phyloP scores from a whole-genome alignment of 2,888 invertebrate species.

The Bombylius discolor region DNA sequence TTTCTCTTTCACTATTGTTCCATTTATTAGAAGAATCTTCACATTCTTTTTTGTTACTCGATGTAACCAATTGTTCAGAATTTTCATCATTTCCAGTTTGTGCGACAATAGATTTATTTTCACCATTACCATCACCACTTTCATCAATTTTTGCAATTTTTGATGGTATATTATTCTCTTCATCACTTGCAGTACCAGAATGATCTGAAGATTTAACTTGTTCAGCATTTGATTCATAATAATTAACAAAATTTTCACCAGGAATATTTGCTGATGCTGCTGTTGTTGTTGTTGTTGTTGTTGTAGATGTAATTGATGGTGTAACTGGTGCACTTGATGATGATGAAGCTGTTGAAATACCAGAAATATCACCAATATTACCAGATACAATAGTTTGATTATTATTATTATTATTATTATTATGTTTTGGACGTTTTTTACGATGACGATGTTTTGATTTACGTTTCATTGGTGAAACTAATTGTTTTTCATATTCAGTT shows the following conservation, averaged over 20 bases:
- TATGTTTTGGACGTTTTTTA: constrained; percentile 45
- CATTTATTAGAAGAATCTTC: neutral
- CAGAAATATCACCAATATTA: too few species aligned
- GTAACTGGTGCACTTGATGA: neutral
- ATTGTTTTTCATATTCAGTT: constrained; percentile 67
- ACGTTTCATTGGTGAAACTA: constrained; percentile 56
- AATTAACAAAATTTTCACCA: neutral
- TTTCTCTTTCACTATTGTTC: constrained; percentile 20
- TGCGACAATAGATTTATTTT: neutral
- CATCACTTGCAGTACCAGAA: too few species aligned
- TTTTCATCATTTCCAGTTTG: neutral
- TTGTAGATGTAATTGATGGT: constrained; percentile 26
- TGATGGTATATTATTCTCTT: neutral
- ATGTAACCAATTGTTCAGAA: neutral
- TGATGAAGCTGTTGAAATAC: neutral
- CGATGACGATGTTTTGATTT: constrained; percentile 41
- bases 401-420: constrained; percentile 2
- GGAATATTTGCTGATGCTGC: neutral
- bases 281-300: constrained; percentile 21
- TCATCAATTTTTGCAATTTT: neutral
- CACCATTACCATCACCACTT: neutral
- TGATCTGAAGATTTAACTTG: too few species aligned
- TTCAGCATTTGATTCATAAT: neutral
- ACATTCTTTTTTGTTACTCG: neutral
- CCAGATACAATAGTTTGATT: neutral